phyloP scores from a whole-genome alignment of 2,113 vertebrate genomes.

The Albula glossodonta region DNA sequence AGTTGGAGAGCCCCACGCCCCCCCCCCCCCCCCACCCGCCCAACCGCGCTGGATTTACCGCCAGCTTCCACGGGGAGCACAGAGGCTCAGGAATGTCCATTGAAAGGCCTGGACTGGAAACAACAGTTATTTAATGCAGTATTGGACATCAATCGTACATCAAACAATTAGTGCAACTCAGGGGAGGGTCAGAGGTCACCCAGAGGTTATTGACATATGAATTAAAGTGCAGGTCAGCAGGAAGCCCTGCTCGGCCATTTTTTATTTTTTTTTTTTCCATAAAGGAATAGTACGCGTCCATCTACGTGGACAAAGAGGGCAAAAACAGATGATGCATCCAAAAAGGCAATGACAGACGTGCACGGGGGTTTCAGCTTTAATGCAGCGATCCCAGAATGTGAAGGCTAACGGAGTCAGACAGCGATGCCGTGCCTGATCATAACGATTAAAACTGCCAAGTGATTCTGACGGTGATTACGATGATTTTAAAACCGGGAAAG shows the following conservation, averaged over 20 bases:
- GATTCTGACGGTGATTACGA: too few relatives aligned
- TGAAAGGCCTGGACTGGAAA: neutral
- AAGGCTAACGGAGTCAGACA: neutral
- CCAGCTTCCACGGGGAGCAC: neutral
- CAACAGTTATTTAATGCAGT: slow-evolving; percentile 59
- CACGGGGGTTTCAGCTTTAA: neutral
- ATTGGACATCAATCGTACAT: slow-evolving; percentile 66
- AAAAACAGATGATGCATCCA: slow-evolving; percentile 54
- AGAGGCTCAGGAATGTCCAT: slow-evolving; percentile 9
- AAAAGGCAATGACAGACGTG: neutral
- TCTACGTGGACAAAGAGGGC: slow-evolving; percentile 57
- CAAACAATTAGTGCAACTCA: slow-evolving; percentile 69
- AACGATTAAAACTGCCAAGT: neutral
- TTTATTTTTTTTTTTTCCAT: slow-evolving; percentile 46
- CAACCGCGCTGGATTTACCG: neutral
- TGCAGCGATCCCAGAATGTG: neutral
- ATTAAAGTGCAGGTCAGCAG: slow-evolving; percentile 77
- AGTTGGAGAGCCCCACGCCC: neutral
- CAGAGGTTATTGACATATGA: slow-evolving; percentile 70
- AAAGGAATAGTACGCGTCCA: slow-evolving; percentile 21
- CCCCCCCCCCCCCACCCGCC: too few relatives aligned
- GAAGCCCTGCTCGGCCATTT: slow-evolving; percentile 56
- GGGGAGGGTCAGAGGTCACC: slow-evolving; percentile 66
- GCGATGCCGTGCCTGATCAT: neutral
- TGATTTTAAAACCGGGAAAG: too few relatives aligned